A percentile compares a stretch with the other conserved stretches of the same genome.
These are phyloP conservation scores for Cichlasoma orientale DNA, from an alignment of 2,797 vertebrate species.

Conservation along the genomic window DNA sequence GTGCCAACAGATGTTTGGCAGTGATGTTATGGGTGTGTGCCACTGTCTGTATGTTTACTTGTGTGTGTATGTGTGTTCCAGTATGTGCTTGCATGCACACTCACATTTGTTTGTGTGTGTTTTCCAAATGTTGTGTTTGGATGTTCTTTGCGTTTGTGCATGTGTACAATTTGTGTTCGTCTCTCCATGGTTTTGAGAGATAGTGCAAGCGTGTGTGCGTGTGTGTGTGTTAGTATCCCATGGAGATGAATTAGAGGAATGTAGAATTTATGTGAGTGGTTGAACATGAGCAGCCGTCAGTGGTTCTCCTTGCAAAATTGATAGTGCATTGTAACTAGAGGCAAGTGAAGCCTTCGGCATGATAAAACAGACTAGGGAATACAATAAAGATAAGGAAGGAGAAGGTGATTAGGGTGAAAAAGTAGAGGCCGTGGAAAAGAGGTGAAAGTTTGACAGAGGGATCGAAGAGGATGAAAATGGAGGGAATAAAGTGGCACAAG, in stretches of 20 bases:
- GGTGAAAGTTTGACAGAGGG: constrained; percentile 47
- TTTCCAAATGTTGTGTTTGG: constrained; percentile 31
- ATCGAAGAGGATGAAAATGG: constrained; percentile 52
- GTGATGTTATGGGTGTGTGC: constrained; percentile 46
- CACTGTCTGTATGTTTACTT: constrained; percentile 54
- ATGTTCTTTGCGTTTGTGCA: constrained; percentile 12
- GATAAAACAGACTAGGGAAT: constrained; percentile 44
- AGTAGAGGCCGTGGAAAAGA: neutral
- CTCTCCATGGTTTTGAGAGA: constrained; percentile 31
- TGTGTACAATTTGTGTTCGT: constrained; percentile 29
- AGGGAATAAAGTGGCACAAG: constrained; percentile 38
- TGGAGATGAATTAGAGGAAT: constrained; percentile 66
- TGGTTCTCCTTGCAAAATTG: constrained; percentile 66
- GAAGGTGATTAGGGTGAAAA: constrained; percentile 35
- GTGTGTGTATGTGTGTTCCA: constrained; percentile 21
- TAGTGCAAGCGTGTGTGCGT: constrained; percentile 10
- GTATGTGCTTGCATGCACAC: constrained; percentile 8
- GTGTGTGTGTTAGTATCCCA: constrained; percentile 16
- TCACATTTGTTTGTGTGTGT: constrained; percentile 26
- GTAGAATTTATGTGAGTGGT: constrained; percentile 68
- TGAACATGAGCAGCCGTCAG: constrained; percentile 58
- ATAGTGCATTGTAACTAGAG: constrained; percentile 65
- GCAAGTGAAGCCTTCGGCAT: constrained; percentile 40
- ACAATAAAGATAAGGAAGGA: constrained; percentile 46
- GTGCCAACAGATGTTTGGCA: constrained; percentile 78